Evolutionary conservation across 1,140 invertebrate genomes (phyloP).

Genomic region (Tetranychus cinnabarinus): DNA sequence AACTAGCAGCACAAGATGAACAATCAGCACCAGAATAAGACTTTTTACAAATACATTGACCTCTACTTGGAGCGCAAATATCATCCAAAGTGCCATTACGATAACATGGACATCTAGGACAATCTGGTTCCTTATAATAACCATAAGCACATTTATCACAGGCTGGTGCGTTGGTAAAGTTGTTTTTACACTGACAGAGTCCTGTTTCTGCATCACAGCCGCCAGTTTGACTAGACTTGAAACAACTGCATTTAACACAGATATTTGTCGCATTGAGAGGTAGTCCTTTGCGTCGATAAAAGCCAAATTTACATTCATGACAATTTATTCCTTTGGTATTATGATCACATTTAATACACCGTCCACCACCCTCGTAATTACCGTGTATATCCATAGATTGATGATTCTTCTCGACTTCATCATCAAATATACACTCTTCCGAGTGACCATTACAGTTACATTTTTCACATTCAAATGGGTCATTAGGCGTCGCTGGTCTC

Average conservation of each 20-base stretch:
- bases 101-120: slow-evolving; percentile 68
- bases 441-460: slow-evolving; percentile 93
- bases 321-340: slow-evolving; percentile 95
- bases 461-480: slow-evolving; percentile 64
- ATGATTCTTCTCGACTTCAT: slow-evolving; percentile 46
- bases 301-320: slow-evolving; percentile 65
- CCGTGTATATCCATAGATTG: slow-evolving; percentile 76
- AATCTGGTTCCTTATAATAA: slow-evolving; percentile 79
- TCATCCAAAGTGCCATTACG: slow-evolving; percentile 45
- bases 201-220: slow-evolving; percentile 79
- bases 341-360: slow-evolving; percentile 66
- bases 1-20: slow-evolving; percentile 63
- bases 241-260: slow-evolving; percentile 60
- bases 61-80: slow-evolving; percentile 46
- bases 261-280: slow-evolving; percentile 39
- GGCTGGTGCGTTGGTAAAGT: slow-evolving; percentile 44
- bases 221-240: slow-evolving; percentile 60
- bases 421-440: slow-evolving; percentile 68
- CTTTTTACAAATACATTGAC: slow-evolving; percentile 51
- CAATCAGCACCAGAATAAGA: slow-evolving; percentile 64
- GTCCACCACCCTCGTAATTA: slow-evolving; percentile 69
- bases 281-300: slow-evolving; percentile 38
- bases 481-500: slow-evolving; percentile 46
- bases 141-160: slow-evolving; percentile 58
- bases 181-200: slow-evolving; percentile 52